Conservation (phyloP, 2,888 invertebrate species). For the Callyntrura guangdongensis region DNA sequence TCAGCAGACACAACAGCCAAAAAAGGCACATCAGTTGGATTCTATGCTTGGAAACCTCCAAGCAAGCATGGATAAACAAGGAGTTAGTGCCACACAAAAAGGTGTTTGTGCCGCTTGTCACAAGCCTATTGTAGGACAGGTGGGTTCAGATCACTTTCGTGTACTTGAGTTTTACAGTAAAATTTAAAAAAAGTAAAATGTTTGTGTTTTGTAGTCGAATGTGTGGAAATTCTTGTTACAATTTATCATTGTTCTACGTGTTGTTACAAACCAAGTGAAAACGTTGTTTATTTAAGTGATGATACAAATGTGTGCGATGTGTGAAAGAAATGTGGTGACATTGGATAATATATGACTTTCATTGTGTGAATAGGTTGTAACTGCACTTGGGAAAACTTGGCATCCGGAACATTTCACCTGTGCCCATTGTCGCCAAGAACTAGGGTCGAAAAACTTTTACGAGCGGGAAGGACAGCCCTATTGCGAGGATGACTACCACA, state of each 20-base stretch:
- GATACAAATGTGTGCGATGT: conserved; percentile 47
- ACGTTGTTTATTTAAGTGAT: not conserved
- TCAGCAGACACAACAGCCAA: conserved; percentile 84
- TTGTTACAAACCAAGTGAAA: conserved; percentile 32
- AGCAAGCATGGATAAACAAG: conserved; percentile 99
- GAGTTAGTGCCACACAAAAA: conserved; percentile 99
- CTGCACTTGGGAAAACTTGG: conserved; percentile 99
- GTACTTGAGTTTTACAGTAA: not conserved
- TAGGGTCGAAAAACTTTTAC: conserved; percentile 99
- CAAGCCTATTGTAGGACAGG: conserved; percentile 99
- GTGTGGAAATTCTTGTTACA: conserved; percentile 30
- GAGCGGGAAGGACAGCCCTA: conserved; percentile 98
- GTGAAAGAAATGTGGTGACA: conserved; percentile 58
- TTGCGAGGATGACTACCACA: conserved; percentile 99
- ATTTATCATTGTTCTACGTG: not conserved
- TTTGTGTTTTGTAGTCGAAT: conserved; percentile 6
- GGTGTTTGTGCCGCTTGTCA: conserved; percentile 99
- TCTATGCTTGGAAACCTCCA: conserved; percentile 97
- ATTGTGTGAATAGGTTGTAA: conserved; percentile 90
- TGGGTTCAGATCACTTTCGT: conserved; percentile 84
- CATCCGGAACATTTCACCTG: conserved; percentile 99
- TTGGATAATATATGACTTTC: conserved; percentile 42
- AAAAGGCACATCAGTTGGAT: conserved; percentile 91
- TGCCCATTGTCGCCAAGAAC: conserved; percentile 97
- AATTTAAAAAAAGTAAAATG: not conserved